phyloP scores from a whole-genome alignment of 2,888 invertebrate genomes.

The Coremacera marginata region DNA sequence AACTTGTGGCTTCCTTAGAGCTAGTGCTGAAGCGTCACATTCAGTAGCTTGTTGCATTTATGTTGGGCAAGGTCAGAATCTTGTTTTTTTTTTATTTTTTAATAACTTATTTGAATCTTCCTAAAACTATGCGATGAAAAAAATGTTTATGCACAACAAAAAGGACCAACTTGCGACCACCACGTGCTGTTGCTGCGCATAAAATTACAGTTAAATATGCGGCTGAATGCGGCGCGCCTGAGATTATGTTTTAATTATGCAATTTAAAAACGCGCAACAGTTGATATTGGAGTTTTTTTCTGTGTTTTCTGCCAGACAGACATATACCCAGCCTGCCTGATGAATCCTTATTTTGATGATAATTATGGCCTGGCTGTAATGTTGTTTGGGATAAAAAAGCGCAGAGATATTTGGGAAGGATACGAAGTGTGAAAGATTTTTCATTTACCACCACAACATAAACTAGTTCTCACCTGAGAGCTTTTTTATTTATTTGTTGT shows the following conservation, averaged over 20 bases:
- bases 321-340: not conserved
- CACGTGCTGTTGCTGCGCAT: slow-evolving; percentile 30
- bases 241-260: slow-evolving; percentile 35
- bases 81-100: not conserved
- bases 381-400: not conserved
- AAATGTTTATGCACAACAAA: not conserved
- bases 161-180: slow-evolving; percentile 27
- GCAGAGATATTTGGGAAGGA: too few species aligned
- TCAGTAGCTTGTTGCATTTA: not conserved
- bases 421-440: too few species aligned
- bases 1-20: not conserved
- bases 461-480: not conserved
- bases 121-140: slow-evolving; percentile 11
- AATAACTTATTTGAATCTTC: slow-evolving; percentile 34
- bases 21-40: not conserved
- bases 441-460: too few species aligned
- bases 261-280: slow-evolving; percentile 25
- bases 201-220: slow-evolving; percentile 35
- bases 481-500: not conserved
- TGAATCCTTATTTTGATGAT: not conserved
- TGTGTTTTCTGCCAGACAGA: not conserved
- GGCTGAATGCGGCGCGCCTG: slow-evolving; percentile 23
- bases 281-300: not conserved
- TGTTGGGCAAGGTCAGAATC: slow-evolving; percentile 16
- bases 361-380: not conserved